A percentile compares a stretch with the other conserved stretches of the same genome.
Evolutionary conservation across 2,797 vertebrate species (phyloP).

Genomic region (Sebastes wilsoni): DNA sequence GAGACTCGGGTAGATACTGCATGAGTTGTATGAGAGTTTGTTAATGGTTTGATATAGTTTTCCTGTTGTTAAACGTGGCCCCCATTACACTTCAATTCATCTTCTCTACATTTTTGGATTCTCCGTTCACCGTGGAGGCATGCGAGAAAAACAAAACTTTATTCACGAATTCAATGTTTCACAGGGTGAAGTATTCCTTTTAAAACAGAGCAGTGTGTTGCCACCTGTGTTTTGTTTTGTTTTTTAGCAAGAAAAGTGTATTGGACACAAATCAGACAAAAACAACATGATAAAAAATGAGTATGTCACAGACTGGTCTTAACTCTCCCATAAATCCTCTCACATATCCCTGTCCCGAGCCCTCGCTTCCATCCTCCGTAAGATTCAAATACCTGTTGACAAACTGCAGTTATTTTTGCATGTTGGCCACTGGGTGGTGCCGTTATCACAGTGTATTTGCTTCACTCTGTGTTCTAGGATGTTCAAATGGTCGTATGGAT

Average conservation of each 20-base stretch:
- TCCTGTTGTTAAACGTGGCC: no score
- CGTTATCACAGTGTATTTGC: background rate
- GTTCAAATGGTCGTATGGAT: slow-evolving; percentile 72
- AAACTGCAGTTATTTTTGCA: background rate
- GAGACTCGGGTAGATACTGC: no score
- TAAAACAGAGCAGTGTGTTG: background rate
- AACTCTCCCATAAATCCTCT: background rate
- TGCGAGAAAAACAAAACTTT: no score
- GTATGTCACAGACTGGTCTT: background rate
- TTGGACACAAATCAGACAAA: background rate
- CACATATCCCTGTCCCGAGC: background rate
- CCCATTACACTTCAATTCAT: no score
- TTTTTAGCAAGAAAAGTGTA: no score
- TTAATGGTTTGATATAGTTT: no score
- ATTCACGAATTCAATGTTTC: no score
- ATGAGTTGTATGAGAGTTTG: no score
- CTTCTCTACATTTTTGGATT: no score
- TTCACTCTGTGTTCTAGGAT: slow-evolving; percentile 77
- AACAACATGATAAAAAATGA: background rate
- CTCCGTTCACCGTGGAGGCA: no score
- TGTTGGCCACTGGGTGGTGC: slow-evolving; percentile 18
- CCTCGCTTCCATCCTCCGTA: background rate
- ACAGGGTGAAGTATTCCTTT: background rate
- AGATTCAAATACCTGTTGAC: background rate
- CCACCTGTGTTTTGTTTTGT: background rate